Percentiles rank a stretch among this genome's conserved stretches.
These are phyloP conservation scores for Hanleya hanleyi DNA, from an alignment of 2,888 invertebrate genomes.

Conservation along the genomic window DNA sequence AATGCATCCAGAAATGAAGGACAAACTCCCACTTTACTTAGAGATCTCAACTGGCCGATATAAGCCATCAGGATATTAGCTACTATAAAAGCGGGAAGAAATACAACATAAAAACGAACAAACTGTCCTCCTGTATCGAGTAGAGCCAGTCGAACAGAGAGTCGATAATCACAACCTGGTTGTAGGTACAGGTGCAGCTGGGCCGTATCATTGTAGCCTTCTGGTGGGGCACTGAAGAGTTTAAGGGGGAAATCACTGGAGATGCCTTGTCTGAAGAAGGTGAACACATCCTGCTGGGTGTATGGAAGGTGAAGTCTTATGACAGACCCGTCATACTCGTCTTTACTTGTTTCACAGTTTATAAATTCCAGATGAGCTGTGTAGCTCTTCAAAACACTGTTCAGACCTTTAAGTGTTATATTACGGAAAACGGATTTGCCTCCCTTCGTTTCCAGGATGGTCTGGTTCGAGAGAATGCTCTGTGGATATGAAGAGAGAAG, in stretches of 20 bases:
- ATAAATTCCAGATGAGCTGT: not conserved
- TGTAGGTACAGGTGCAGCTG: slow-evolving; percentile 65
- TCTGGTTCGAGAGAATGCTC: slow-evolving; percentile 50
- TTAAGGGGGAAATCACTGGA: not conserved
- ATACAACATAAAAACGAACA: slow-evolving; percentile 80
- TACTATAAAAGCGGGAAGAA: slow-evolving; percentile 80
- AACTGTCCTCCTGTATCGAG: slow-evolving; percentile 74
- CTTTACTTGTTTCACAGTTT: not conserved
- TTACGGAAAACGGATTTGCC: slow-evolving; percentile 55
- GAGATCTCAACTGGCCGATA: slow-evolving; percentile 39
- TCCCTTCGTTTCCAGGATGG: slow-evolving; percentile 49
- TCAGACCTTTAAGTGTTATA: slow-evolving; percentile 51
- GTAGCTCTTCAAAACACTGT: slow-evolving; percentile 50
- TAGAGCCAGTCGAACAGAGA: slow-evolving; percentile 21
- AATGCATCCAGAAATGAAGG: slow-evolving; percentile 43
- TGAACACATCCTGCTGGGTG: not conserved
- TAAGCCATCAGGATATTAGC: slow-evolving; percentile 56
- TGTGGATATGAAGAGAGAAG: slow-evolving; percentile 56
- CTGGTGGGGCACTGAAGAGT: not conserved
- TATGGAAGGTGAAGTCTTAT: not conserved
- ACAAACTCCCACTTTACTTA: slow-evolving; percentile 41
- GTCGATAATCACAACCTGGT: slow-evolving; percentile 64
- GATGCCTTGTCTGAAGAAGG: not conserved
- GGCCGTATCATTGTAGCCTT: slow-evolving; percentile 6
- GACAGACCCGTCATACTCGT: not conserved